Evolutionary conservation across 2,888 invertebrate species (phyloP).

Genomic region (Dasypolia templi): DNA sequence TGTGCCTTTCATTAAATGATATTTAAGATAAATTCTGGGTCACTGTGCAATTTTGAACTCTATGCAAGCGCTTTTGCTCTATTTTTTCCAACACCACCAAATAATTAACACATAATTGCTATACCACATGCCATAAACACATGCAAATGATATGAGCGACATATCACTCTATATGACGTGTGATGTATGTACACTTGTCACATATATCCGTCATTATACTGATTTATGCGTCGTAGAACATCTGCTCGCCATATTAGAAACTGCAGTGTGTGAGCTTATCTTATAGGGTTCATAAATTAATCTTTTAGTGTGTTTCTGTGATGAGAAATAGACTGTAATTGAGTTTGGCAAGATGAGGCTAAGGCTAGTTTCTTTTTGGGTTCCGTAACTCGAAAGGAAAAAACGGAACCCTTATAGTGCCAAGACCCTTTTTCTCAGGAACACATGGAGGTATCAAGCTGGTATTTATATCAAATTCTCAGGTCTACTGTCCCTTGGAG

Average conservation of each 20-base stretch:
- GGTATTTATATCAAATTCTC: no score
- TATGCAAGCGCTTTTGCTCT: neutral
- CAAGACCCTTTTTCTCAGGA: no score
- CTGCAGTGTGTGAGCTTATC: conserved; percentile 57
- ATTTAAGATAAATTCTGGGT: no score
- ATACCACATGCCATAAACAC: conserved; percentile 63
- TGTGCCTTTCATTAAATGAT: neutral
- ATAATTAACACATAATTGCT: conserved; percentile 49
- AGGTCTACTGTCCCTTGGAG: no score
- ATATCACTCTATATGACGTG: conserved; percentile 60
- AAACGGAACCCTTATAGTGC: no score
- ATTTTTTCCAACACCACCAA: conserved; percentile 12
- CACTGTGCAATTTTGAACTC: neutral
- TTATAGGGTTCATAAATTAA: conserved; percentile 30
- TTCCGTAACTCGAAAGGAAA: no score
- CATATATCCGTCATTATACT: conserved; percentile 70
- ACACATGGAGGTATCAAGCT: no score
- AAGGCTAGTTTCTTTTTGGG: no score
- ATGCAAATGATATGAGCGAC: conserved; percentile 68
- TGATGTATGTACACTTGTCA: conserved; percentile 67
- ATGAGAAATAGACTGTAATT: conserved; percentile 21
- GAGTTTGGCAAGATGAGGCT: neutral
- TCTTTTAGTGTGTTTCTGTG: conserved; percentile 29
- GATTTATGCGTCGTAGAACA: conserved; percentile 72
- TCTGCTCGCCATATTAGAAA: conserved; percentile 74